These are phyloP conservation scores for Anthopleura sola DNA, from an alignment of 64 coral and sea anemone species.

Conservation along the genomic window DNA sequence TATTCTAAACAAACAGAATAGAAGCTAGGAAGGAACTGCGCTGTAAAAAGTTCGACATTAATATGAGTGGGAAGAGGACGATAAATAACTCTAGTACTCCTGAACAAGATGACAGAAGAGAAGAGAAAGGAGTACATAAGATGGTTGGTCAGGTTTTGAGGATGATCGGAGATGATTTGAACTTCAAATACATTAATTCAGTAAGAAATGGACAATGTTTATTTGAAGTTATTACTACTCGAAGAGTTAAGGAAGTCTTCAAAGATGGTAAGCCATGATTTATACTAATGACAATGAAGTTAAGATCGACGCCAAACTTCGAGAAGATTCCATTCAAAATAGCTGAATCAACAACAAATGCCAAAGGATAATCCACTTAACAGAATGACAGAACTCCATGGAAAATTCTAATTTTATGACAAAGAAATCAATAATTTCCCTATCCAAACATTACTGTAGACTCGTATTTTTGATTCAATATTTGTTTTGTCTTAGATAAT, in stretches of 20 bases:
- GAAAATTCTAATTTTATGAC: no score
- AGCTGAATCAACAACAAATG: neutral
- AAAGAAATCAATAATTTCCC: no score
- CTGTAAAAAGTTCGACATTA: neutral
- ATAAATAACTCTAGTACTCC: neutral
- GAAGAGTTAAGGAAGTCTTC: neutral
- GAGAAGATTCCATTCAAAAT: neutral
- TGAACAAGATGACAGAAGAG: neutral
- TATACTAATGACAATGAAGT: neutral
- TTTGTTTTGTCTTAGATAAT: no score
- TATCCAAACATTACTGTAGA: no score
- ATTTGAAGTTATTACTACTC: neutral
- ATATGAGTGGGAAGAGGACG: neutral
- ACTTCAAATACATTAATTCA: neutral
- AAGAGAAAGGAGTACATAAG: neutral
- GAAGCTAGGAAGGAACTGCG: neutral
- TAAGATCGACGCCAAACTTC: neutral
- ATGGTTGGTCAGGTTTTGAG: neutral
- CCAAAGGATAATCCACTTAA: no score
- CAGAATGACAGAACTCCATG: no score
- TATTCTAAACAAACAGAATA: neutral
- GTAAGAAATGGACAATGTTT: neutral
- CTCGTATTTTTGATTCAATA: no score
- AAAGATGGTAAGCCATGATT: constrained; percentile 2
- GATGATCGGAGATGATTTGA: neutral